phyloP scores from a whole-genome alignment of 1,140 invertebrate genomes.

The Eueides isabella region DNA sequence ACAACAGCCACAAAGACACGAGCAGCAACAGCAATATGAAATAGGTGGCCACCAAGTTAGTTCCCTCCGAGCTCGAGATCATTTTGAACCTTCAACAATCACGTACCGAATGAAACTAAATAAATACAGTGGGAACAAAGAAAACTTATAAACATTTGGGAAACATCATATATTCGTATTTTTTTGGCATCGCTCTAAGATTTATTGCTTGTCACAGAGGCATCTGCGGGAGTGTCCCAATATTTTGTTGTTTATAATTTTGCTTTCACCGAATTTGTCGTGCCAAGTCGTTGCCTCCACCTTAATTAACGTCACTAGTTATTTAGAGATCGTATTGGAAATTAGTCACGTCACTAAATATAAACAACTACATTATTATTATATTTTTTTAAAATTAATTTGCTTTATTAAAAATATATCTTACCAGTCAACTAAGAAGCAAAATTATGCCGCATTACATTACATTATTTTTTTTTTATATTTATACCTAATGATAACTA shows the following conservation, averaged over 20 bases:
- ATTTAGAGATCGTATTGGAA: conserved; percentile 13
- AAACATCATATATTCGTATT: conserved; percentile 60
- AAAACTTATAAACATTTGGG: conserved; percentile 47
- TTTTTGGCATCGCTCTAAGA: conserved; percentile 56
- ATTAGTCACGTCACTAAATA: neutral
- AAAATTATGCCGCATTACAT: too few relatives aligned
- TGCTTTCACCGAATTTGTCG: conserved; percentile 37
- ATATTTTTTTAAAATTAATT: neutral
- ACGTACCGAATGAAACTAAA: conserved; percentile 38
- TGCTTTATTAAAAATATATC: neutral
- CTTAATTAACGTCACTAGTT: conserved; percentile 19
- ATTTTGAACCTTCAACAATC: conserved; percentile 52
- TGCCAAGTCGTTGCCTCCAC: conserved; percentile 34
- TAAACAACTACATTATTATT: neutral
- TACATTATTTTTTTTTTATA: too few relatives aligned
- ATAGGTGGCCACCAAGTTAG: conserved; percentile 68
- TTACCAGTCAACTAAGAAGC: neutral
- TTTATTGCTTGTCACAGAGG: conserved; percentile 61
- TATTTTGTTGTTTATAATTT: conserved; percentile 42
- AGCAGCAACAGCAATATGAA: conserved; percentile 67
- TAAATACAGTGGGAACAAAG: conserved; percentile 36
- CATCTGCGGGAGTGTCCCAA: conserved; percentile 40
- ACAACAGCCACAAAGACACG: conserved; percentile 67
- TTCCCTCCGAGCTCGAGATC: conserved; percentile 61
- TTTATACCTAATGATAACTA: too few relatives aligned